A percentile compares a stretch with the other conserved stretches of the same genome.
Conservation (phyloP, 1,140 invertebrate species). For the Wiebesia pumilae region DNA sequence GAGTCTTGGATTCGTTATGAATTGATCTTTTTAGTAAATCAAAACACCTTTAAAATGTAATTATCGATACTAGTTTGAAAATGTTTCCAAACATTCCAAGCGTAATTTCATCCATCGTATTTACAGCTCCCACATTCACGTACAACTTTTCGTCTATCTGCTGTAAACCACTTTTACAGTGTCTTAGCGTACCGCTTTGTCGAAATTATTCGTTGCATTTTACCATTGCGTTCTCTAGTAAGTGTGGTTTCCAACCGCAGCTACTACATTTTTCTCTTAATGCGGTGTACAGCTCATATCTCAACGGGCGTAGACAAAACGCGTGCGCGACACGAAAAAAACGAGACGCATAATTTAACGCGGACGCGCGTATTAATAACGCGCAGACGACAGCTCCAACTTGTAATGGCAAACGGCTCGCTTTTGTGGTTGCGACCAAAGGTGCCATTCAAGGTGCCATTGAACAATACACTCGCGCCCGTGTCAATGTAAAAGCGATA, state of each 20-base stretch:
- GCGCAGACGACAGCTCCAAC: not conserved
- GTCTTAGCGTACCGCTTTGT: not conserved
- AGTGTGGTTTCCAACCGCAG: not conserved
- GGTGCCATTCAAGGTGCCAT: not conserved
- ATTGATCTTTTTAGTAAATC: too few species aligned
- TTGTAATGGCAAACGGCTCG: not conserved
- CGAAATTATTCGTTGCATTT: not conserved
- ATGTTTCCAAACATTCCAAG: too few species aligned
- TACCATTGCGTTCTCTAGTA: not conserved
- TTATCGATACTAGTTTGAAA: too few species aligned
- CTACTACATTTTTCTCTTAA: slow-evolving; percentile 3
- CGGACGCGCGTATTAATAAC: not conserved
- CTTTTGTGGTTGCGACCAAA: not conserved
- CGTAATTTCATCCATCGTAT: too few species aligned
- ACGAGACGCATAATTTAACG: not conserved
- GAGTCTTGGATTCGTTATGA: too few species aligned
- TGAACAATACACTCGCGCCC: not conserved
- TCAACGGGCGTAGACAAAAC: not conserved
- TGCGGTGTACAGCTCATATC: not conserved
- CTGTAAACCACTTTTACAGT: too few species aligned
- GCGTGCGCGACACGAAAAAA: not conserved
- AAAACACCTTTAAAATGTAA: too few species aligned
- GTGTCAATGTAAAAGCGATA: not conserved
- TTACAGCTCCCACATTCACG: too few species aligned
- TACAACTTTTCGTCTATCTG: too few species aligned